Evolutionary conservation across 2,888 invertebrate genomes (phyloP).

Genomic region (Athalia circularis): DNA sequence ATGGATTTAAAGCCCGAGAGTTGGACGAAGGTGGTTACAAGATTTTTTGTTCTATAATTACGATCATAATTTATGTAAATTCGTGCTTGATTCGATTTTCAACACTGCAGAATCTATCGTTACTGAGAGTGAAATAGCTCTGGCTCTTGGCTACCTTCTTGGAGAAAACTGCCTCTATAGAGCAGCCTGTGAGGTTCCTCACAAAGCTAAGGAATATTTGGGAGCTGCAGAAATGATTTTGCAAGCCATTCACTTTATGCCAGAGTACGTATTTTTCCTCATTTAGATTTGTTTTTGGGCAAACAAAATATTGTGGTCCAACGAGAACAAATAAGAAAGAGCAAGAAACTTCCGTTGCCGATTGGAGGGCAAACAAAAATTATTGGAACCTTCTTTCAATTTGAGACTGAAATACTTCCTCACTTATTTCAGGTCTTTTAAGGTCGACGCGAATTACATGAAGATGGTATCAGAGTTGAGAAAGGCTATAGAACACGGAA

Average conservation of each 20-base stretch:
- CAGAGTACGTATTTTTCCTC: constrained; percentile 76
- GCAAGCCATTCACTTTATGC: constrained; percentile 82
- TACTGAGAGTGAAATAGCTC: constrained; percentile 82
- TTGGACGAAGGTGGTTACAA: constrained; percentile 77
- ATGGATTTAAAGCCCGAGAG: constrained; percentile 76
- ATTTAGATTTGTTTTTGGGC: not conserved
- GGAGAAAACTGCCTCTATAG: constrained; percentile 85
- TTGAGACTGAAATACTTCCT: not conserved
- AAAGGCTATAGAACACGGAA: constrained; percentile 82
- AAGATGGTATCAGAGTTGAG: constrained; percentile 80
- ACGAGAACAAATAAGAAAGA: not conserved
- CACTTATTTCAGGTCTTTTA: constrained; percentile 74
- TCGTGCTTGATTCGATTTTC: no score
- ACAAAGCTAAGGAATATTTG: constrained; percentile 83
- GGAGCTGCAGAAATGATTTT: constrained; percentile 86
- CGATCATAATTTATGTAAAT: not conserved
- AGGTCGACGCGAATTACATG: constrained; percentile 77
- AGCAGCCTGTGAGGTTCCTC: constrained; percentile 85
- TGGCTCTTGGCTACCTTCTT: constrained; percentile 83
- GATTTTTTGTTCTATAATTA: constrained; percentile 29
- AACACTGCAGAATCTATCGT: constrained; percentile 63
- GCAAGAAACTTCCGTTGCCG: not conserved
- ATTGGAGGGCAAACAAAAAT: no score
- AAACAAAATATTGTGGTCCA: not conserved
- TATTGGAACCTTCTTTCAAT: not conserved